These are phyloP conservation scores for Malaclemys terrapin DNA, from an alignment of 2,113 vertebrate species.

Conservation along the genomic window DNA sequence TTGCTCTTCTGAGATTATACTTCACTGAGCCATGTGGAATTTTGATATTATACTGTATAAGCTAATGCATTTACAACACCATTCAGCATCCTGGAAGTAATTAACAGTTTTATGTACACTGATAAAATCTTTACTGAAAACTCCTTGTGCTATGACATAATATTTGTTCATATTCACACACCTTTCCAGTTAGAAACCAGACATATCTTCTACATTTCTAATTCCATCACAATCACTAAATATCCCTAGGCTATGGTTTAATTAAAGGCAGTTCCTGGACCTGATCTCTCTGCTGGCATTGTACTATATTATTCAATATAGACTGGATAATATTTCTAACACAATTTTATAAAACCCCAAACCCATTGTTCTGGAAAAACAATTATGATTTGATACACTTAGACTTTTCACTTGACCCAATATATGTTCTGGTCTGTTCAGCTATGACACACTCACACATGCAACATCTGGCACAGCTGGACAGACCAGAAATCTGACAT, in stretches of 20 bases:
- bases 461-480: background rate
- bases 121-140: background rate
- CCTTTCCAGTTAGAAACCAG: background rate
- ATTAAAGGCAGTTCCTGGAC: background rate
- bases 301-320: background rate
- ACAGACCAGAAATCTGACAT: background rate
- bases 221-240: background rate
- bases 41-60: background rate
- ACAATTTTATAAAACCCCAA: background rate
- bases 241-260: background rate
- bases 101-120: background rate
- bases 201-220: background rate
- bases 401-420: background rate
- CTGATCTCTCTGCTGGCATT: background rate
- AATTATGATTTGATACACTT: background rate
- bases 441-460: background rate
- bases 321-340: background rate
- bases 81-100: background rate
- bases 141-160: accelerated
- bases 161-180: background rate
- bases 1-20: background rate
- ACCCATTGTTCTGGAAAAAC: background rate
- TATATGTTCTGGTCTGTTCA: background rate
- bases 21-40: background rate
- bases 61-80: background rate